phyloP scores from a whole-genome alignment of 92 coral and sea anemone species.

The Heteractis magnifica region DNA sequence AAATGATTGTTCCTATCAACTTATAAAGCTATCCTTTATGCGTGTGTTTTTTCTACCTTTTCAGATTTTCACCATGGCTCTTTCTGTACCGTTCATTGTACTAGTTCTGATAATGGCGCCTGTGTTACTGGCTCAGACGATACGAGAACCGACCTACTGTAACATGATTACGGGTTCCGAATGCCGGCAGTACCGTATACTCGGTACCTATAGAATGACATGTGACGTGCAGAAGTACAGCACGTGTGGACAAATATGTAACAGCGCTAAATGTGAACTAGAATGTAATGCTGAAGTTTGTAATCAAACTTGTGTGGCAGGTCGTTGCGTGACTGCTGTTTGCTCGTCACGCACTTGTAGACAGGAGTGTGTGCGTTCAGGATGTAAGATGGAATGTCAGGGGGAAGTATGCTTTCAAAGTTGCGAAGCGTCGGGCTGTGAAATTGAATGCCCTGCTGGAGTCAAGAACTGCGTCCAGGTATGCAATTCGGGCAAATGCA shows the following conservation, averaged over 20 bases:
- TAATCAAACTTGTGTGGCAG: constrained; percentile 73
- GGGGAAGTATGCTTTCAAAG: constrained; percentile 61
- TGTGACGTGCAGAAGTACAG: constrained; percentile 33
- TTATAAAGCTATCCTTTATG: neutral
- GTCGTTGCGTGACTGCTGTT: constrained; percentile 60
- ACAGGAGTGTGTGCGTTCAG: constrained; percentile 69
- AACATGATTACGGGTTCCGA: constrained; percentile 34
- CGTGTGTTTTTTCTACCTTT: neutral
- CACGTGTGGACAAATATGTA: constrained; percentile 68
- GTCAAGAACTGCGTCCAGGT: constrained; percentile 62
- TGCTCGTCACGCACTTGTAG: constrained; percentile 59
- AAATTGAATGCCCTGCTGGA: constrained; percentile 62
- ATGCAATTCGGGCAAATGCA: constrained; percentile 68
- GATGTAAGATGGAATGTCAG: constrained; percentile 72
- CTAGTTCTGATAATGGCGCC: neutral
- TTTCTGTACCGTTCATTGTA: neutral
- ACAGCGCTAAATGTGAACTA: constrained; percentile 61
- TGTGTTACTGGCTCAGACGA: neutral
- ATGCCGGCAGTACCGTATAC: constrained; percentile 51
- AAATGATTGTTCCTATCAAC: too few relatives aligned
- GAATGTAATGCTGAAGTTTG: constrained; percentile 54
- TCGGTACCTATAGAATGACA: constrained; percentile 34
- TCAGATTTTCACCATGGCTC: constrained; percentile 8
- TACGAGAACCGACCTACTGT: constrained; percentile 34
- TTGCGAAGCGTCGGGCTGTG: constrained; percentile 75